Base-by-base conservation (phyloP, 2,797 vertebrate genomes). In the Eupleurogrammus muticus region DNA sequence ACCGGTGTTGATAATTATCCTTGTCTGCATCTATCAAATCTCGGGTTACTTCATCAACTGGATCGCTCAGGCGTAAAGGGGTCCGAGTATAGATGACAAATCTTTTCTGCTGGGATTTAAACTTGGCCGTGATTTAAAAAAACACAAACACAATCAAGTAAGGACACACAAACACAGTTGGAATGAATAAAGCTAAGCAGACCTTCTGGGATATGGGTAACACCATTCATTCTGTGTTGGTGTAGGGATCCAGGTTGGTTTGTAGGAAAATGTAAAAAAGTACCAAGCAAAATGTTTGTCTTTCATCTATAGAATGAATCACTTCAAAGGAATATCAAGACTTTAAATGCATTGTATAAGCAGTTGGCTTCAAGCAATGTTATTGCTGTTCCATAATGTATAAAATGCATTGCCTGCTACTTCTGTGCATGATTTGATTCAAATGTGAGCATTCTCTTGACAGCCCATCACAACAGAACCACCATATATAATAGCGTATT, bases 11-110 rank as follows among this genome's bases (percentile, higher is more conserved):
- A 73, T 80, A 63, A 82, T 75, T 61, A 67, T 24, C 21, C 36
- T 9, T 7, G 53, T 48, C 28, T 0, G 1, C 47, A 66, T 3
- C 28, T 7, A 66, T 63, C 55, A 57, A 13, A 11, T 47, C n/a
- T 38, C 34, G 20, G 12, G 34, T 57, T 49, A 48, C 64, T 66
- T 68, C 60, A 81, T 74, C 59, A 77, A 42, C 70, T 24, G 21
- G 48, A 55, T 65, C 66, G 34, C 28, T 80, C 34, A 44, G 50
- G 75, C 0, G 1, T 35, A 75, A 72, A 53, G 9, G 0, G 38
- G 21, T 56, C 36, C 54, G 66, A 44, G 50, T 35, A 54, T 40
- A 38, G 35, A 12, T 32, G 52, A 59, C 44, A 38, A 63, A 28
- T 53, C 6, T 53, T 66, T 64, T 32, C 36, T 48, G 35, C 50